phyloP scores from a whole-genome alignment of 2,113 vertebrate genomes.

The Apodemus speciosus region DNA sequence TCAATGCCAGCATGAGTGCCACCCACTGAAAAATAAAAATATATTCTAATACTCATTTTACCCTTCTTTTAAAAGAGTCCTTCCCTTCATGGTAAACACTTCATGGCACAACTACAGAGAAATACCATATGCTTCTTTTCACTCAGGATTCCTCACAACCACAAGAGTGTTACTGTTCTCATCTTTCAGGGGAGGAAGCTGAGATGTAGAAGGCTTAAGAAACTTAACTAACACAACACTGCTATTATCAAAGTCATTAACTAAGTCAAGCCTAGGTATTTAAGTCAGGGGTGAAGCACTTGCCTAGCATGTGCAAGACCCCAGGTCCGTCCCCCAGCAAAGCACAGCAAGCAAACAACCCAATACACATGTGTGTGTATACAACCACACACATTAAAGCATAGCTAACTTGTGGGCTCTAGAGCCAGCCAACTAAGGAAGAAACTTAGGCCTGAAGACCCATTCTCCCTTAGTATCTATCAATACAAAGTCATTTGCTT shows the following conservation, averaged over 20 bases:
- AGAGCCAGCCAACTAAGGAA: not conserved
- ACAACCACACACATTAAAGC: not conserved
- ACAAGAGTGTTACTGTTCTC: not conserved
- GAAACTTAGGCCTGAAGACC: fast-evolving
- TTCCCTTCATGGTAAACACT: not conserved
- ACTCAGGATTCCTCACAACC: not conserved
- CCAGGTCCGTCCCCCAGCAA: not conserved
- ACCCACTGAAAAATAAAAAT: conserved; percentile 3
- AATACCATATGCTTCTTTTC: not conserved
- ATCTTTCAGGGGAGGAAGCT: not conserved
- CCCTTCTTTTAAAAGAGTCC: not conserved
- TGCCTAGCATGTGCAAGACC: not conserved
- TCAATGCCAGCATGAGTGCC: not conserved
- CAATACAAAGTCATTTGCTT: not conserved
- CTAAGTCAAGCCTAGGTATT: not conserved
- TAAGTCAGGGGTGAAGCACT: no score
- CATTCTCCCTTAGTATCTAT: not conserved
- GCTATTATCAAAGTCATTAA: not conserved
- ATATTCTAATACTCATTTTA: not conserved
- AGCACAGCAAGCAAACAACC: not conserved
- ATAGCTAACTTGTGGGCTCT: no score
- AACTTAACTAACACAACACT: not conserved
- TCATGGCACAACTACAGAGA: not conserved
- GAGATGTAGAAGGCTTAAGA: not conserved
- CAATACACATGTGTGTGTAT: no score